Conservation (phyloP, 2,888 invertebrate species). For the Gortyna flavago region DNA sequence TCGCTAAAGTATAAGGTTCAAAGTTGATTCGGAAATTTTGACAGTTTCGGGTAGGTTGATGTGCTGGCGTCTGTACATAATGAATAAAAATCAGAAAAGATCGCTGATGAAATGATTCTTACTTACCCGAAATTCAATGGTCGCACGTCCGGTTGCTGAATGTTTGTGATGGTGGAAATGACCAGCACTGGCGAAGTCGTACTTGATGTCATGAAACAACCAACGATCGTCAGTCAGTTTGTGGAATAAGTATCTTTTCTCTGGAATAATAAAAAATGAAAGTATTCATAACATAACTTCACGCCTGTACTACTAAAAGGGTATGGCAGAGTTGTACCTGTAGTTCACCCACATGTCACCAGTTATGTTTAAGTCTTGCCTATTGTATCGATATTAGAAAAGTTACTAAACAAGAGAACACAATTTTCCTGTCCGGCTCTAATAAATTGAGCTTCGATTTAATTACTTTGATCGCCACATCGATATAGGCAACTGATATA, state of each 20-base stretch:
- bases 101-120: constrained; percentile 12
- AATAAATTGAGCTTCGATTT: neutral
- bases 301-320: neutral
- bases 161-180: constrained; percentile 77
- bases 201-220: constrained; percentile 78
- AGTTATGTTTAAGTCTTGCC: neutral
- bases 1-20: too few relatives aligned
- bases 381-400: neutral
- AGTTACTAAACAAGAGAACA: too few relatives aligned
- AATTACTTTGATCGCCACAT: neutral
- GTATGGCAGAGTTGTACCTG: neutral
- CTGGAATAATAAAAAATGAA: constrained; percentile 68
- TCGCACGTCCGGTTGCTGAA: constrained; percentile 76
- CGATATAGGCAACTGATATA: too few relatives aligned
- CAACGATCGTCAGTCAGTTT: constrained; percentile 73
- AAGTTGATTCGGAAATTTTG: too few relatives aligned
- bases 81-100: too few relatives aligned
- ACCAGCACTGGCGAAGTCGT: constrained; percentile 79
- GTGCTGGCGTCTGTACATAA: too few relatives aligned
- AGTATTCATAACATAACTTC: neutral
- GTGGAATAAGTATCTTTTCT: constrained; percentile 74
- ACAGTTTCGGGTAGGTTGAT: too few relatives aligned
- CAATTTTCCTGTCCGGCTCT: too few relatives aligned
- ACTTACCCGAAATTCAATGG: constrained; percentile 75
- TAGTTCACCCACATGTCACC: neutral